phyloP scores from a whole-genome alignment of 2,113 vertebrate species.

The Dasypus novemcinctus region DNA sequence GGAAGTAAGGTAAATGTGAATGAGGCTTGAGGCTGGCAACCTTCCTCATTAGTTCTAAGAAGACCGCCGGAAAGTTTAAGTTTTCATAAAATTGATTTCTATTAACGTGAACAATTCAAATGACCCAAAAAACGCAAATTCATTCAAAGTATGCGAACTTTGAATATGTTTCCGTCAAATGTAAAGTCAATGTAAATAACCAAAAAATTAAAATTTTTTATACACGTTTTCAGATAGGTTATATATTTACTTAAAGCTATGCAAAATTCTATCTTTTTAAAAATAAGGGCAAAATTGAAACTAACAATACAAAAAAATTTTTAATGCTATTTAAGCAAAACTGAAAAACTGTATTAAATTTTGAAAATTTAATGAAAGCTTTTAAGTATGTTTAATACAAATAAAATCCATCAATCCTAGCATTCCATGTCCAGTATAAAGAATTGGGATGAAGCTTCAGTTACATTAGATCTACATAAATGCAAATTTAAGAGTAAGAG shows the following conservation, averaged over 20 bases:
- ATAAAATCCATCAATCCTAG: not conserved
- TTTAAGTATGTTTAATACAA: not conserved
- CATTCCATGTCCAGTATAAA: not conserved
- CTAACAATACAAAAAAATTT: not conserved
- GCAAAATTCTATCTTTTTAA: not conserved
- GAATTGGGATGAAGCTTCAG: conserved; percentile 3
- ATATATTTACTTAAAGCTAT: conserved; percentile 15
- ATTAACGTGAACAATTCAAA: not conserved
- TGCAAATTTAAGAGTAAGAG: not conserved
- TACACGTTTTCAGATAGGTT: not conserved
- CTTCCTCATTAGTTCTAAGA: not conserved
- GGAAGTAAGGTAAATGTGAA: not conserved
- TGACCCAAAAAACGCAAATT: not conserved
- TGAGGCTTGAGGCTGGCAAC: not conserved
- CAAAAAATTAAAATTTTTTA: not conserved
- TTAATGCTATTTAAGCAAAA: not conserved
- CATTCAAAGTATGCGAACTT: not conserved
- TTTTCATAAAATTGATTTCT: not conserved
- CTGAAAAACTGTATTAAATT: not conserved
- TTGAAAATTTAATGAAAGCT: not conserved
- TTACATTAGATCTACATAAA: not conserved
- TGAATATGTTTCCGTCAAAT: not conserved
- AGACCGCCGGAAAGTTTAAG: not conserved
- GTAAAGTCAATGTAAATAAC: not conserved
- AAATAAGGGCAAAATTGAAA: not conserved